Conservation (phyloP, 2,113 vertebrate genomes). For the Pimephales promelas region DNA sequence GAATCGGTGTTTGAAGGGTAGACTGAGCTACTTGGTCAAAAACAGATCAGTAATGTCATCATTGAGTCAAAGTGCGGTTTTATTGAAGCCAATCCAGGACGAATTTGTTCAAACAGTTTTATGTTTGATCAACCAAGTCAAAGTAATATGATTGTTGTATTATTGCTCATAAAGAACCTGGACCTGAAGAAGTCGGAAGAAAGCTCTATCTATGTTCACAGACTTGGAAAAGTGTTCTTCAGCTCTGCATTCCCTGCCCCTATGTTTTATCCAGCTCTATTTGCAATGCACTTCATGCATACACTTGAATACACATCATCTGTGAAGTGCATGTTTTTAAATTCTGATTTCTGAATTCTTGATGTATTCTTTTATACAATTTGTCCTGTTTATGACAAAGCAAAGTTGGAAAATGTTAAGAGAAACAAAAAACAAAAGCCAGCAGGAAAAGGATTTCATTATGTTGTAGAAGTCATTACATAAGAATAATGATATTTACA, state of each 20-base stretch:
- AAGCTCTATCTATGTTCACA: neutral
- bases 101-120: neutral
- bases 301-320: neutral
- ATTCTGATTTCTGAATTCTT: neutral
- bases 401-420: neutral
- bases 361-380: too few species aligned
- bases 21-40: constrained; percentile 23
- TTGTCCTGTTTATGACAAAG: neutral
- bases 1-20: constrained; percentile 25
- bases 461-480: neutral
- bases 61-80: neutral
- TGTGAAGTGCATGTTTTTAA: neutral
- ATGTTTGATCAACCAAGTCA: neutral
- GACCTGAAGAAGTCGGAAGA: neutral
- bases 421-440: neutral
- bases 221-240: neutral
- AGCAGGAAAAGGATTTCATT: neutral
- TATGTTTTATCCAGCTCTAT: neutral
- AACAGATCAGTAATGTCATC: constrained; percentile 24
- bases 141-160: neutral
- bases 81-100: neutral
- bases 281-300: neutral
- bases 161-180: neutral
- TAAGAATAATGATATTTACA: neutral
- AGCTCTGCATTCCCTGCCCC: neutral